phyloP scores from a whole-genome alignment of 2,113 vertebrate species.

The Pithys albifrons region DNA sequence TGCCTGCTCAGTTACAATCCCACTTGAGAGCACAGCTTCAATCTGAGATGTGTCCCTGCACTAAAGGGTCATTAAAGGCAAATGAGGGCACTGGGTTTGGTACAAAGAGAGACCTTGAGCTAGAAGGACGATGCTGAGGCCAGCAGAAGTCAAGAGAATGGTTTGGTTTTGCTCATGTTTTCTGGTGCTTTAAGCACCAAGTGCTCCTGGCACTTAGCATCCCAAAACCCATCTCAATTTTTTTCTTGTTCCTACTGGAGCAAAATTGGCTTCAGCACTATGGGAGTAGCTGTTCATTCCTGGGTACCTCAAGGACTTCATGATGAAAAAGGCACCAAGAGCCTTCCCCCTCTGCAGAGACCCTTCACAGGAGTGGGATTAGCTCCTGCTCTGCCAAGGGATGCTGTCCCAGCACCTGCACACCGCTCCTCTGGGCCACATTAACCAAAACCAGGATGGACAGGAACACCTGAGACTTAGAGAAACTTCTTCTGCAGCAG shows the following conservation, averaged over 20 bases:
- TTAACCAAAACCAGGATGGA: neutral
- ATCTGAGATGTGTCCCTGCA: neutral
- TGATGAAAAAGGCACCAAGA: neutral
- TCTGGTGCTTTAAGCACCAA: neutral
- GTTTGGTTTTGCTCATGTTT: neutral
- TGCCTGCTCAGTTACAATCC: neutral
- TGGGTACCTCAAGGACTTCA: neutral
- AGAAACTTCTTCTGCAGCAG: neutral
- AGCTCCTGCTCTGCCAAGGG: neutral
- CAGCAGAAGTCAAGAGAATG: neutral
- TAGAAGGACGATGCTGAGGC: neutral
- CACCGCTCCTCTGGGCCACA: neutral
- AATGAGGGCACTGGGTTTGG: neutral
- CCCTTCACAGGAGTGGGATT: neutral
- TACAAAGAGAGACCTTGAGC: neutral
- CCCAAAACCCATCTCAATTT: neutral
- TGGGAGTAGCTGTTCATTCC: neutral
- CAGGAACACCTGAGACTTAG: neutral
- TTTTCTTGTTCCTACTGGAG: neutral
- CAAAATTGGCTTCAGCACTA: neutral
- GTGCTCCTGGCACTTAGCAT: neutral
- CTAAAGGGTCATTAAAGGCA: neutral
- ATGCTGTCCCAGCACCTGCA: rapidly evolving
- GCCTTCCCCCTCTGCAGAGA: neutral
- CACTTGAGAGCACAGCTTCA: neutral